These are phyloP conservation scores for Mechanitis messenoides DNA, from an alignment of 2,888 invertebrate species.

Conservation along the genomic window DNA sequence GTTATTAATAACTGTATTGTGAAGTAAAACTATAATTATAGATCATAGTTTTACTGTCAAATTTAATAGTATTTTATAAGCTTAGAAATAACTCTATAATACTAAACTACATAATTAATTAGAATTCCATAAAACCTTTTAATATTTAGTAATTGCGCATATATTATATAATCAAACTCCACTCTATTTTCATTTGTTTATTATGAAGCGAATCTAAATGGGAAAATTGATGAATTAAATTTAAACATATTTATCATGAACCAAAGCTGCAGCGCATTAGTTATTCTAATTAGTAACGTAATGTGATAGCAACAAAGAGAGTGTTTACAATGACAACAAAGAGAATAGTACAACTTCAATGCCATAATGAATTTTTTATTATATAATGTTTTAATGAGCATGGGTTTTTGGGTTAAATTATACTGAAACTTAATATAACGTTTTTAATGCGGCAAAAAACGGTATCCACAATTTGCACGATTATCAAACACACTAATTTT, in stretches of 20 bases:
- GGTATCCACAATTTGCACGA: too few relatives aligned
- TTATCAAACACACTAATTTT: too few relatives aligned
- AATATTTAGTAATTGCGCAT: neutral
- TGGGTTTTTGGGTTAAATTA: neutral
- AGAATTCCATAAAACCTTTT: too few relatives aligned
- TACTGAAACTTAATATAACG: too few relatives aligned
- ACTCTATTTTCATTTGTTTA: neutral
- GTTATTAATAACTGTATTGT: too few relatives aligned
- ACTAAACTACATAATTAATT: too few relatives aligned
- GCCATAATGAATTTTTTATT: neutral
- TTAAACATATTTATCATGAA: slow-evolving; percentile 12
- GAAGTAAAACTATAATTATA: too few relatives aligned
- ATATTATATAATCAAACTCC: neutral
- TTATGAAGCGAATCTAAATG: neutral
- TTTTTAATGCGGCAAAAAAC: neutral
- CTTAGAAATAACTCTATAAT: too few relatives aligned
- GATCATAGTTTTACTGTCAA: too few relatives aligned
- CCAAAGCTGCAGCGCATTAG: slow-evolving; percentile 21
- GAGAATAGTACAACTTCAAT: slow-evolving; percentile 14
- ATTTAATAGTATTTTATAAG: too few relatives aligned
- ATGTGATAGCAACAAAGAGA: slow-evolving; percentile 23
- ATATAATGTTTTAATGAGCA: slow-evolving; percentile 14
- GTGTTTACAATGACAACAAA: slow-evolving; percentile 25
- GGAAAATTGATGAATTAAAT: slow-evolving; percentile 9
- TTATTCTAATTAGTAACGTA: slow-evolving; percentile 25